Evolutionary conservation across 2,113 vertebrate species (phyloP), one percentile per base, ranked within the genome.

Genomic region (Hippoglossus stenolepis): DNA sequence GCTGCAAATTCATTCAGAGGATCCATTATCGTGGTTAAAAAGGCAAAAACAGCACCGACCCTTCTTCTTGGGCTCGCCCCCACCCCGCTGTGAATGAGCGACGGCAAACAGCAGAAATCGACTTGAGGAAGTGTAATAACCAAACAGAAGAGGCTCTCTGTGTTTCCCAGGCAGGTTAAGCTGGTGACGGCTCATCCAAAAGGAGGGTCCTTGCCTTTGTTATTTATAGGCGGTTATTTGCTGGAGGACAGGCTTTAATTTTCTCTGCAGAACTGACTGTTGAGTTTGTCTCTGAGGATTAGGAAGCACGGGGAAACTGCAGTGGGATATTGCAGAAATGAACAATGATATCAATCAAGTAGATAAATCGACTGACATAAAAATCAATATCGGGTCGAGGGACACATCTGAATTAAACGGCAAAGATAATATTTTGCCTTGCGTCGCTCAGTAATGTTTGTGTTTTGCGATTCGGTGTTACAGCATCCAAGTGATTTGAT

Each of bases 41-140:
- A 80, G 72, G 74, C 60, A 51, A 18, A 86, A 80, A 78, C 65
- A 54, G 47, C 40, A 40, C 4, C 3, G 11, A n/a, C 67, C 43
- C n/a, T 61, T 65, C 58, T 9, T 53, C 31, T 28, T 65, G 43
- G 35, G 20, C 31, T 57, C 6, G 24, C 45, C 43, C 17, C 15
- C 11, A 2, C 17, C 35, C 35, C 35, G 23, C 26, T 51, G 21
- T 17, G 21, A 47, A 43, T 35, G 60, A 69, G 77, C 35, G 49
- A 64, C 26, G 54, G 17, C 43, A 51, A 59, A 65, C 15, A 56
- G 28, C n/a, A 28, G 26, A 70, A 67, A 60, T 35, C 73, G 43
- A 60, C 47, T 75, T 56, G 2, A 62, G 45, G 38, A 53, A 60
- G 28, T 8, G 56, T 61, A 51, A 59, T 28, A 9, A 5, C 14